Conservation (phyloP, 2,888 invertebrate genomes). For the Synanthedon myopaeformis region DNA sequence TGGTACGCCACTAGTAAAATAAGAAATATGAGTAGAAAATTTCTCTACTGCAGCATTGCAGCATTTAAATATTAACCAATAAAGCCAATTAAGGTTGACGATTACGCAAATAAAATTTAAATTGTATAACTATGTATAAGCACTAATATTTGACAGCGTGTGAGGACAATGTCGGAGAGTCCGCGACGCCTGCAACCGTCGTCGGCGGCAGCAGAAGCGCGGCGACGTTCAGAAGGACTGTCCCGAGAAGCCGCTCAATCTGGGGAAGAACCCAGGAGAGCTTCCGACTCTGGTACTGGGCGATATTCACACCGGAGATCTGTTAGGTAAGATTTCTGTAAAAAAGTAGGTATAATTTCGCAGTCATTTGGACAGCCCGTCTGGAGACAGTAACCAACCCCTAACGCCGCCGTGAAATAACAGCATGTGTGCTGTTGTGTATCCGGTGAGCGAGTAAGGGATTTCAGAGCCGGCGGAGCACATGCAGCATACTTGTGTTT, state of each 20-base stretch:
- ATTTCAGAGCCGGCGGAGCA: no score
- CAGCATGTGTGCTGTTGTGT: no score
- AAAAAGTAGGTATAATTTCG: no score
- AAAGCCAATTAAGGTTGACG: background rate
- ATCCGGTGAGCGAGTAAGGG: no score
- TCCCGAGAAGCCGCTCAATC: conserved; percentile 22
- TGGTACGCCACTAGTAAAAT: no score
- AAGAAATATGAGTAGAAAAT: no score
- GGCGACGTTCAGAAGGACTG: conserved; percentile 48
- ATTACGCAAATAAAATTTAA: background rate
- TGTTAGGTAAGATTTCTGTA: conserved; percentile 29
- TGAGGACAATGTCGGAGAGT: conserved; percentile 51
- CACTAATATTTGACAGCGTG: conserved; percentile 27
- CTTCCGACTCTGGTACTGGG: conserved; percentile 38
- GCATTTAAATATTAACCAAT: conserved; percentile 1
- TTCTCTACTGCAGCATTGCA: background rate
- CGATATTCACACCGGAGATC: conserved; percentile 43
- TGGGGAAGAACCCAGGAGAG: conserved; percentile 37
- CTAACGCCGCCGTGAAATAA: no score
- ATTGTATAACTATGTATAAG: conserved; percentile 1
- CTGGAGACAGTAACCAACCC: no score
- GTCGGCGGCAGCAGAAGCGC: conserved; percentile 27
- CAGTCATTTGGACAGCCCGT: no score
- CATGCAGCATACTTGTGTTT: no score
- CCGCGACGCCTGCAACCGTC: conserved; percentile 48